These are phyloP conservation scores for Polydrusus tereticollis DNA, from an alignment of 2,888 invertebrate genomes.

Conservation along the genomic window DNA sequence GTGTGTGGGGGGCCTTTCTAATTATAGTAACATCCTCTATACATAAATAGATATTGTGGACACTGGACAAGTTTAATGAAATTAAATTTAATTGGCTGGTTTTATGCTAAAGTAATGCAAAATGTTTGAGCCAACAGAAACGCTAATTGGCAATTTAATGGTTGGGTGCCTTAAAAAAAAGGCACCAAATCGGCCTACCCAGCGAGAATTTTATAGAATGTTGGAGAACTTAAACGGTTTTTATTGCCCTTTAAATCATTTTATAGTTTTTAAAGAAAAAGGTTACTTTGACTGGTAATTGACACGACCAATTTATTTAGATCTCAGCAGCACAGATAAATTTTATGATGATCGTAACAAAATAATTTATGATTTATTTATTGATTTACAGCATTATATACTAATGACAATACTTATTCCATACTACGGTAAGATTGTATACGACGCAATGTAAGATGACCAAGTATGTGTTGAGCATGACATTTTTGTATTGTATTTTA, in stretches of 20 bases:
- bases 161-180: conserved; percentile 15
- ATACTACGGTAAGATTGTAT: too few species aligned
- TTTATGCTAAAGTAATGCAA: conserved; percentile 52
- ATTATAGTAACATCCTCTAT: conserved; percentile 13
- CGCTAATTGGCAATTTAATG: conserved; percentile 58
- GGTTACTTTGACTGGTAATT: neutral
- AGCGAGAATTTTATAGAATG: conserved; percentile 33
- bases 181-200: conserved; percentile 18
- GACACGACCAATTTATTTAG: neutral
- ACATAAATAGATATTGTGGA: conserved; percentile 50
- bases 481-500: too few species aligned
- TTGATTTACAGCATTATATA: too few species aligned
- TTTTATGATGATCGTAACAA: too few species aligned
- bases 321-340: too few species aligned
- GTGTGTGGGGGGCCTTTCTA: too few species aligned
- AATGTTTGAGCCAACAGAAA: conserved; percentile 56
- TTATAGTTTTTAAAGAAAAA: neutral
- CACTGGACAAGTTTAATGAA: conserved; percentile 58
- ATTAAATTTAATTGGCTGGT: conserved; percentile 61
- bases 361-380: too few species aligned
- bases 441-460: too few species aligned
- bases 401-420: too few species aligned
- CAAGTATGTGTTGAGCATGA: too few species aligned
- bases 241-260: conserved; percentile 23
- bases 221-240: conserved; percentile 11